A percentile compares a stretch with the other conserved stretches of the same genome.
phyloP scores from a whole-genome alignment of 2,113 vertebrate genomes.

The Hipposideros armiger region DNA sequence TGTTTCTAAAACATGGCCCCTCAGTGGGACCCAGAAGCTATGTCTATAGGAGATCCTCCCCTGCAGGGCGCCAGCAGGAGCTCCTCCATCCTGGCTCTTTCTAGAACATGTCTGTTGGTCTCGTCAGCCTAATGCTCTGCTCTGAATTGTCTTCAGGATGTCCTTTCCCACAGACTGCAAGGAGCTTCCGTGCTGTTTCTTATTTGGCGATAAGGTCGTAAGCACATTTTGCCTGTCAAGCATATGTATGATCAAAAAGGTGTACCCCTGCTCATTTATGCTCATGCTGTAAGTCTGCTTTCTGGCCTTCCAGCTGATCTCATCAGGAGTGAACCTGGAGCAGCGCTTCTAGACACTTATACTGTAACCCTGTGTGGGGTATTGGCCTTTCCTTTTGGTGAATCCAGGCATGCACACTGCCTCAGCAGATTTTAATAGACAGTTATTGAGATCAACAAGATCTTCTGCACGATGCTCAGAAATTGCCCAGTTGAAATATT shows the following conservation, averaged over 20 bases:
- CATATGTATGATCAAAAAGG: conserved; percentile 87
- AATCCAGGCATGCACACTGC: conserved; percentile 84
- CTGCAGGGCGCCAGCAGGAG: rapidly evolving
- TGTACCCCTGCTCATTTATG: conserved; percentile 81
- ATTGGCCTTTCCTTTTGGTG: conserved; percentile 85
- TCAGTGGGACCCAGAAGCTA: conserved; percentile 30
- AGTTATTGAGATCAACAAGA: conserved; percentile 86
- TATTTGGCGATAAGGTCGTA: conserved; percentile 83
- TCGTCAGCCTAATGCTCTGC: conserved; percentile 41
- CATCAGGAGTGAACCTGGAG: conserved; percentile 87
- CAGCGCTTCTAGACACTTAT: conserved; percentile 87
- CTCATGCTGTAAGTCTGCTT: conserved; percentile 87
- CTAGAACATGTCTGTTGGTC: conserved; percentile 56
- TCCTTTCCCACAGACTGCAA: conserved; percentile 71
- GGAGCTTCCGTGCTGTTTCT: conserved; percentile 69
- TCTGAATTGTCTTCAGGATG: conserved; percentile 70
- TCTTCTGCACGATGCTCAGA: conserved; percentile 81
- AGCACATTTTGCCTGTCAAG: conserved; percentile 87
- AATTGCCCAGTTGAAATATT: conserved; percentile 82
- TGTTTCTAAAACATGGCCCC: conserved; percentile 52
- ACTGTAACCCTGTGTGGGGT: conserved; percentile 83
- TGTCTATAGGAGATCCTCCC: conserved; percentile 43
- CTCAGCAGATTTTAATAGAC: conserved; percentile 87
- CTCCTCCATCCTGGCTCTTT: conserved; percentile 40
- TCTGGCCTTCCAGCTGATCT: conserved; percentile 86